phyloP scores from a whole-genome alignment of 2,888 invertebrate genomes.

The Invenusta paracnida region DNA sequence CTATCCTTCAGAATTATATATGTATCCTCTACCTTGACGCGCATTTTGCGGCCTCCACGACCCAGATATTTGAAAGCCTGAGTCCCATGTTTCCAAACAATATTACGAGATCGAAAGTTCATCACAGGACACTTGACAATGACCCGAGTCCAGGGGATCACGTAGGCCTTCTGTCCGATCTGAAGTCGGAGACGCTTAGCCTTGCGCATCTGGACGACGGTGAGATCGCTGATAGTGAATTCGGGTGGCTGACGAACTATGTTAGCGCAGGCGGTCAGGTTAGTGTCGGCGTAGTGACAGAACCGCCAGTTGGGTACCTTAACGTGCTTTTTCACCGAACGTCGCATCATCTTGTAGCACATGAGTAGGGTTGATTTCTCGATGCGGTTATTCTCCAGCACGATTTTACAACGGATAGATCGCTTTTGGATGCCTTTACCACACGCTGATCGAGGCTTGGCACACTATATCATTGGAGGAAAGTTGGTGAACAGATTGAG shows the following conservation, averaged over 20 bases:
- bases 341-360: not conserved
- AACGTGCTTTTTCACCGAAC: not conserved
- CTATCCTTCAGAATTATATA: too few species aligned
- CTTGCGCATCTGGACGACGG: slow-evolving; percentile 8
- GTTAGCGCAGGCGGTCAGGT: not conserved
- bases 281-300: not conserved
- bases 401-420: not conserved
- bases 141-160: slow-evolving; percentile 10
- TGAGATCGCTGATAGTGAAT: not conserved
- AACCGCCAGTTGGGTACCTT: not conserved
- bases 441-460: too few species aligned
- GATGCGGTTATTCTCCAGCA: not conserved
- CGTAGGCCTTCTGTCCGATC: slow-evolving; percentile 28
- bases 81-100: slow-evolving; percentile 14
- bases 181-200: slow-evolving; percentile 3
- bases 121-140: slow-evolving; percentile 15
- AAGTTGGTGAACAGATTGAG: too few species aligned
- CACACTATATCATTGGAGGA: too few species aligned
- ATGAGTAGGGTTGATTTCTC: not conserved
- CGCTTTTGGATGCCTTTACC: not conserved
- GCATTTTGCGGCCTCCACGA: not conserved
- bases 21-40: too few species aligned
- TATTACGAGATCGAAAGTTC: slow-evolving; percentile 20
- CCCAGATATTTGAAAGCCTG: not conserved
- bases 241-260: not conserved